phyloP scores from a whole-genome alignment of 2,888 invertebrate species.

The Lingula anatina region DNA sequence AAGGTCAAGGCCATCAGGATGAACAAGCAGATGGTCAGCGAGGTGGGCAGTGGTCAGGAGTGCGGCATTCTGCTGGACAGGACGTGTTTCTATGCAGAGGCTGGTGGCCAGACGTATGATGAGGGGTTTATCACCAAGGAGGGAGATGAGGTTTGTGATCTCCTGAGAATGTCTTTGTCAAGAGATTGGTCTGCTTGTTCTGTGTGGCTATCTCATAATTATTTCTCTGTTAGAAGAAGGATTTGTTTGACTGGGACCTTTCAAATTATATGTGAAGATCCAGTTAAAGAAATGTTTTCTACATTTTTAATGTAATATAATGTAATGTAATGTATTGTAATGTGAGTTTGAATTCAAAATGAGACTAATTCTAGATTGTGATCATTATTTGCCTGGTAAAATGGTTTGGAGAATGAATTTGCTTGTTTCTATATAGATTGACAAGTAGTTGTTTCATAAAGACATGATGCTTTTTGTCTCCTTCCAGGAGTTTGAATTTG shows the following conservation, averaged over 20 bases:
- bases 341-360: too few relatives aligned
- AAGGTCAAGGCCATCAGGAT: slow-evolving; percentile 76
- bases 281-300: too few relatives aligned
- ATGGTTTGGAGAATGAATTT: too few relatives aligned
- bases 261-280: too few relatives aligned
- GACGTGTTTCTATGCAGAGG: slow-evolving; percentile 97
- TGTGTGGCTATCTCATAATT: background rate
- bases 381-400: too few relatives aligned
- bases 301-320: too few relatives aligned
- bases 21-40: slow-evolving; percentile 78
- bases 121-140: slow-evolving; percentile 63
- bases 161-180: background rate
- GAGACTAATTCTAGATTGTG: too few relatives aligned
- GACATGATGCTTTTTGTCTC: too few relatives aligned
- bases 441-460: too few relatives aligned
- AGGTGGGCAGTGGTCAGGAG: slow-evolving; percentile 70
- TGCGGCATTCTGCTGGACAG: slow-evolving; percentile 86
- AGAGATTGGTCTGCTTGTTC: background rate
- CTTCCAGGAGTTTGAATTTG: slow-evolving; percentile 71
- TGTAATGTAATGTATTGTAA: too few relatives aligned
- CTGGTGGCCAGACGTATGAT: slow-evolving; percentile 97
- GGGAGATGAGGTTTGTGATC: slow-evolving; percentile 63
- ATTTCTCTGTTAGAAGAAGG: background rate
- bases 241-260: background rate
- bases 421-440: too few relatives aligned